Percentiles rank a stretch among this genome's conserved stretches.
phyloP scores from a whole-genome alignment of 53 echinoderm and acorn worm genomes.

The Crossaster papposus region DNA sequence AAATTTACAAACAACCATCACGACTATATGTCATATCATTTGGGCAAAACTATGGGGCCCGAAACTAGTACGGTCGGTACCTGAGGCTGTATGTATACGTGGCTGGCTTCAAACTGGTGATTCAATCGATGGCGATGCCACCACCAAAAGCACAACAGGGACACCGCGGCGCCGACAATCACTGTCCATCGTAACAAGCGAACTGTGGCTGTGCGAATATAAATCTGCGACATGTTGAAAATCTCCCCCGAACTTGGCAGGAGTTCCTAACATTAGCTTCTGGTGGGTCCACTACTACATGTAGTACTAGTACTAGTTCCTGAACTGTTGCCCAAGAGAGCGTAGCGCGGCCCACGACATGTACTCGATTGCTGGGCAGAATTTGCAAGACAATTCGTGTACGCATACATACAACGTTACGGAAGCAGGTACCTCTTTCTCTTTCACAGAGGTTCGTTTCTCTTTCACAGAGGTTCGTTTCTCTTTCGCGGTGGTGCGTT shows the following conservation, averaged over 20 bases:
- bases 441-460: no score
- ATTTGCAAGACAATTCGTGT: neutral
- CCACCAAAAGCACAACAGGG: conserved; percentile 63
- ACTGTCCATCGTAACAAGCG: conserved; percentile 81
- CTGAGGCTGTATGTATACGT: no score
- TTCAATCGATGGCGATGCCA: conserved; percentile 67
- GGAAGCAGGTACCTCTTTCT: no score
- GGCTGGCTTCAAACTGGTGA: conserved; percentile 20
- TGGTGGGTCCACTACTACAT: neutral
- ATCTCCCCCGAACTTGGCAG: neutral
- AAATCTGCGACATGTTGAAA: conserved; percentile 72
- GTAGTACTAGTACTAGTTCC: neutral
- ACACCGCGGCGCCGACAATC: conserved; percentile 31
- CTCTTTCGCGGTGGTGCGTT: no score
- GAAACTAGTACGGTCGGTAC: neutral
- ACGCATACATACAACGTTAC: no score
- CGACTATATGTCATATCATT: no score
- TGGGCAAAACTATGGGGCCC: no score
- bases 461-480: no score
- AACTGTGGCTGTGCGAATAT: conserved; percentile 77
- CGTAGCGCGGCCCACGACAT: neutral
- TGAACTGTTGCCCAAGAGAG: neutral
- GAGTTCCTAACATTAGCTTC: neutral
- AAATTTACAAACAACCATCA: no score
- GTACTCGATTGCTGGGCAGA: neutral